These are phyloP conservation scores for Drosophila bipectinata DNA, from an alignment of 1,140 invertebrate genomes.

Conservation along the genomic window DNA sequence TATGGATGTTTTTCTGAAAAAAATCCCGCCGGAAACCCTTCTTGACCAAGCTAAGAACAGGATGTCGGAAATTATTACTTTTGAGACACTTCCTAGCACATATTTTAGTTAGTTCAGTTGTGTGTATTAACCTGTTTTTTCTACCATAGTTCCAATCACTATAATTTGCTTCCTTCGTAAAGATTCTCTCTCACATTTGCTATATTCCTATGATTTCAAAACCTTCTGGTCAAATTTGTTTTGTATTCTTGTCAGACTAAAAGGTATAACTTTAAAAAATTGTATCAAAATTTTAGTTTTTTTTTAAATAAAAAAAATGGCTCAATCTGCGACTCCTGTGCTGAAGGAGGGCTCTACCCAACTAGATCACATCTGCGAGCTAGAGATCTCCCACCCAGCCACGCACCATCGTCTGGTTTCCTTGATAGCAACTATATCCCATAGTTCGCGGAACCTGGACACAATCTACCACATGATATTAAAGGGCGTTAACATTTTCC, in stretches of 20 bases:
- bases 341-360: slow-evolving; percentile 86
- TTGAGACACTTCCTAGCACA: too few relatives aligned
- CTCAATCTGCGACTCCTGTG: slow-evolving; percentile 26
- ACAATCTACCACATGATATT: slow-evolving; percentile 97
- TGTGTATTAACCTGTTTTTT: too few relatives aligned
- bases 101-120: too few relatives aligned
- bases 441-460: slow-evolving; percentile 92
- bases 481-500: slow-evolving; percentile 98
- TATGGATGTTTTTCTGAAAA: too few relatives aligned
- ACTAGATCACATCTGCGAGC: slow-evolving; percentile 94
- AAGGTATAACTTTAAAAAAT: background rate
- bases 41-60: too few relatives aligned
- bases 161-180: too few relatives aligned
- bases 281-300: slow-evolving; percentile 8
- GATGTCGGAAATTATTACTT: too few relatives aligned
- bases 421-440: slow-evolving; percentile 99
- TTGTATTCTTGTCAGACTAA: background rate
- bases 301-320: slow-evolving; percentile 24
- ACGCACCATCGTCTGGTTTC: slow-evolving; percentile 93
- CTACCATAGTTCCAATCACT: too few relatives aligned
- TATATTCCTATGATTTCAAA: too few relatives aligned
- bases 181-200: background rate
- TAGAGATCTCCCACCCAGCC: slow-evolving; percentile 94
- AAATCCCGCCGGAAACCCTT: too few relatives aligned
- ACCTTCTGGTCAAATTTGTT: background rate